Conservation (phyloP, 1,140 invertebrate genomes). For the Epicauta chinensis region DNA sequence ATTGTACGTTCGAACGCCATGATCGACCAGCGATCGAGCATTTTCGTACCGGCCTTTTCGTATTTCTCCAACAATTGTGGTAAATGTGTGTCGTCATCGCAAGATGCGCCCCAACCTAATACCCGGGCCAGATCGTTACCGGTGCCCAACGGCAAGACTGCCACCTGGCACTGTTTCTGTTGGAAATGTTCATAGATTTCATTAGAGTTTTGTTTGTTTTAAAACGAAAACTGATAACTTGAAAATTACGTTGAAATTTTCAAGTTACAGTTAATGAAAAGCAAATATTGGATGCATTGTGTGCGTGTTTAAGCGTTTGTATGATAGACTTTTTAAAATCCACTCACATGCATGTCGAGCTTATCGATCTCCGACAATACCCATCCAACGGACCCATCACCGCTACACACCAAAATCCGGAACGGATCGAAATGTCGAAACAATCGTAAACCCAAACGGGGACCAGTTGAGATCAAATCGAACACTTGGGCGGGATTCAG, state of each 20-base stretch:
- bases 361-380: slow-evolving; percentile 89
- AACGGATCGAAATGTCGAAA: slow-evolving; percentile 90
- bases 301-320: too few relatives aligned
- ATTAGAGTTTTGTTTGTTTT: too few relatives aligned
- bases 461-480: slow-evolving; percentile 84
- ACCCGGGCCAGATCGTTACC: slow-evolving; percentile 93
- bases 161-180: slow-evolving; percentile 85
- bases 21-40: slow-evolving; percentile 82
- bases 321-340: slow-evolving; percentile 8
- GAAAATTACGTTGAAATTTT: too few relatives aligned
- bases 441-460: slow-evolving; percentile 76
- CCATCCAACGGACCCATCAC: slow-evolving; percentile 92
- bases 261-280: too few relatives aligned
- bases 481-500: slow-evolving; percentile 97
- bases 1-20: slow-evolving; percentile 71
- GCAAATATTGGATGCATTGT: too few relatives aligned
- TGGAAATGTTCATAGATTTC: too few relatives aligned
- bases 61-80: slow-evolving; percentile 88
- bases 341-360: slow-evolving; percentile 83
- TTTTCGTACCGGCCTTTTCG: slow-evolving; percentile 91
- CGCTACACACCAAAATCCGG: slow-evolving; percentile 86
- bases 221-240: slow-evolving; percentile 1
- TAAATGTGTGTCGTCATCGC: slow-evolving; percentile 90
- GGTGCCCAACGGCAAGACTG: slow-evolving; percentile 88
- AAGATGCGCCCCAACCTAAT: slow-evolving; percentile 92